Conservation (phyloP, 2,113 vertebrate genomes). For the Cynocephalus volans region DNA sequence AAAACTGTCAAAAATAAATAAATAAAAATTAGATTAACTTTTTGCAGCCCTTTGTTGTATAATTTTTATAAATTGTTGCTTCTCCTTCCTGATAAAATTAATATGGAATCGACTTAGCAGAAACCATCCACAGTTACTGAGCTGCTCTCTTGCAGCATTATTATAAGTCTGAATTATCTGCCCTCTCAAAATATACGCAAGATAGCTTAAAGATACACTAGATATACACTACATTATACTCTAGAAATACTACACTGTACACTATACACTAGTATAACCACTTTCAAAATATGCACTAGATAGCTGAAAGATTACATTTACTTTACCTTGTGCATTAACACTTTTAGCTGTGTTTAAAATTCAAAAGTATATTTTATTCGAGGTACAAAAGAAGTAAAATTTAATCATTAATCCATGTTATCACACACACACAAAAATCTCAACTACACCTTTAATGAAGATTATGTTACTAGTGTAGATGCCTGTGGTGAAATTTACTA, state of each 20-base stretch:
- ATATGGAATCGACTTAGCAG: constrained; percentile 81
- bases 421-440: background rate
- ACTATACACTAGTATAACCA: constrained; percentile 16
- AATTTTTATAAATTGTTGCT: constrained; percentile 74
- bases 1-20: too few species aligned
- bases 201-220: constrained; percentile 68
- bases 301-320: constrained; percentile 74
- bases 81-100: constrained; percentile 85
- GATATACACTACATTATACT: too few species aligned
- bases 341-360: background rate
- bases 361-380: background rate
- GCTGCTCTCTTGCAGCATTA: constrained; percentile 80
- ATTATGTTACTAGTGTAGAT: background rate
- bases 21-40: background rate
- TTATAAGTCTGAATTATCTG: constrained; percentile 83
- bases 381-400: constrained; percentile 4
- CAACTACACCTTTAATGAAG: background rate
- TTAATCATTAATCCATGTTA: background rate
- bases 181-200: constrained; percentile 86
- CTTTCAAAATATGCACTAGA: constrained; percentile 85
- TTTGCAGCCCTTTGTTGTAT: constrained; percentile 26
- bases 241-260: too few species aligned
- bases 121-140: constrained; percentile 78
- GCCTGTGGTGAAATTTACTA: background rate
- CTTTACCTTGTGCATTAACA: constrained; percentile 33